Evolutionary conservation across 2,888 invertebrate species (phyloP).

Genomic region (Balanococcus diminutus): DNA sequence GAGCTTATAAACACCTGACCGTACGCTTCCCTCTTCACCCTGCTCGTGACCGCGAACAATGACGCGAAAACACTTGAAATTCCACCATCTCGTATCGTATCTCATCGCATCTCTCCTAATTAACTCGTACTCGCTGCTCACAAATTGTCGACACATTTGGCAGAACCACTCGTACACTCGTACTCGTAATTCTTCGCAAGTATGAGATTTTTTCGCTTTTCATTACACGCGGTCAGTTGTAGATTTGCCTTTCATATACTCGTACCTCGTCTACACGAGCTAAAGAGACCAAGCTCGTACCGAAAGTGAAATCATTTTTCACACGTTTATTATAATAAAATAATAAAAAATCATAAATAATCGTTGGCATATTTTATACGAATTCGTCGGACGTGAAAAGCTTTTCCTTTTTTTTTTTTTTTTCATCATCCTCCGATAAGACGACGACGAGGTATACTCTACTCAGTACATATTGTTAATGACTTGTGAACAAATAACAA

Average conservation of each 20-base stretch:
- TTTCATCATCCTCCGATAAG: background rate
- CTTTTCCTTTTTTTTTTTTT: background rate
- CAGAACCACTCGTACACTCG: too few relatives aligned
- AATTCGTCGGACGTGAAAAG: background rate
- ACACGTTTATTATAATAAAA: background rate
- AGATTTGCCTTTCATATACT: too few relatives aligned
- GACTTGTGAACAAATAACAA: background rate
- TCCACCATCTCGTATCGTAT: too few relatives aligned
- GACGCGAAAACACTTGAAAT: background rate
- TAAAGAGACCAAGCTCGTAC: background rate
- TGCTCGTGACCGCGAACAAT: background rate
- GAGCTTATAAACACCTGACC: background rate
- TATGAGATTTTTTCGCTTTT: background rate
- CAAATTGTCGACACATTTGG: background rate
- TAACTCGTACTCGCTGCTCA: background rate
- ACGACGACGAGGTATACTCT: background rate
- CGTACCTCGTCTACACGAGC: background rate
- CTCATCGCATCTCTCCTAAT: background rate
- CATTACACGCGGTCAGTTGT: background rate
- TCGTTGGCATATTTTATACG: background rate
- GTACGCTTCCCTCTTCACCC: too few relatives aligned
- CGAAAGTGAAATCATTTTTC: slow-evolving; percentile 17
- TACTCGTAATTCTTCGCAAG: background rate
- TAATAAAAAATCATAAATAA: slow-evolving; percentile 6
- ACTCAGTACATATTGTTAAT: background rate